A percentile compares a stretch with the other conserved stretches of the same genome.
These are phyloP conservation scores for Eurois occulta DNA, from an alignment of 2,888 invertebrate species.

Conservation along the genomic window DNA sequence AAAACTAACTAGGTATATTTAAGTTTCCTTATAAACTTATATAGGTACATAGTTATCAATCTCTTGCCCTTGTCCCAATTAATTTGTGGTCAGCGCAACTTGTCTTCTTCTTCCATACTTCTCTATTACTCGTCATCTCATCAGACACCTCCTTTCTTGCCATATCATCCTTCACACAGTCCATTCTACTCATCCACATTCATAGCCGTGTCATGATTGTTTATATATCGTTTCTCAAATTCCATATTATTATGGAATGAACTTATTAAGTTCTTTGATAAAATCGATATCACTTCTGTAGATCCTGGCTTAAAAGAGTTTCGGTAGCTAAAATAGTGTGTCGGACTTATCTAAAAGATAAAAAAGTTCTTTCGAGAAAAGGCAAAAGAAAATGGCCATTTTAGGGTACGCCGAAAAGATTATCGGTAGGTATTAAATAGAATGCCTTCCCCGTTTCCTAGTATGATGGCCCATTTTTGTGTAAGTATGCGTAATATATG, in stretches of 20 bases:
- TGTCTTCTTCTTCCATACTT: too few species aligned
- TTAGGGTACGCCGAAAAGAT: slow-evolving; percentile 34
- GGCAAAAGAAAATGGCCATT: slow-evolving; percentile 27
- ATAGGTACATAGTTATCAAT: too few species aligned
- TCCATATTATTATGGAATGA: too few species aligned
- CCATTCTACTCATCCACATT: too few species aligned
- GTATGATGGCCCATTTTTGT: slow-evolving; percentile 31
- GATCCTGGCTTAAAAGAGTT: neutral
- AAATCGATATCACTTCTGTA: neutral
- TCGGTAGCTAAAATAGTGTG: neutral
- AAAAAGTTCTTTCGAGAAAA: slow-evolving; percentile 4
- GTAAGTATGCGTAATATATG: slow-evolving; percentile 23
- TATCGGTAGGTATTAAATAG: slow-evolving; percentile 33
- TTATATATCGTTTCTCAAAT: neutral
- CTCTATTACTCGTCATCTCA: too few species aligned
- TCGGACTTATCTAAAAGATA: slow-evolving; percentile 7
- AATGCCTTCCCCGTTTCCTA: slow-evolving; percentile 19
- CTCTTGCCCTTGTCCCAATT: too few species aligned
- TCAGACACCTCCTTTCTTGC: too few species aligned
- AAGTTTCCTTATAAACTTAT: too few species aligned
- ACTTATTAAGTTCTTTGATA: neutral
- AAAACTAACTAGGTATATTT: too few species aligned
- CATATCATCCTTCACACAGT: too few species aligned
- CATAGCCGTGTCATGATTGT: too few species aligned
- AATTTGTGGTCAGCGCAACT: too few species aligned